A percentile compares a stretch with the other conserved stretches of the same genome.
These are phyloP conservation scores for Caligus rogercresseyi DNA, from an alignment of 1,140 invertebrate species.

Conservation along the genomic window DNA sequence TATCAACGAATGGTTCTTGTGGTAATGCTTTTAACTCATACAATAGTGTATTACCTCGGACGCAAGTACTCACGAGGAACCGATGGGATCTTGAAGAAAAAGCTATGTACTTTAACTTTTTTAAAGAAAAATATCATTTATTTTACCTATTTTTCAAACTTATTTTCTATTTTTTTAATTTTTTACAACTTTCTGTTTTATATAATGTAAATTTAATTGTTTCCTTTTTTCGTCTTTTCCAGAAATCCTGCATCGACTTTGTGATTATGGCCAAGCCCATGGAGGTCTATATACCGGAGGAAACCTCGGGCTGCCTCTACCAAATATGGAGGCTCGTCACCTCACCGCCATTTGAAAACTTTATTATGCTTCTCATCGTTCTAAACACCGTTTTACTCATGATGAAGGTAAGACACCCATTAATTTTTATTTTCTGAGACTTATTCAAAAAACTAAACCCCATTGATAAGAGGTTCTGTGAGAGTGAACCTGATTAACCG, in stretches of 20 bases:
- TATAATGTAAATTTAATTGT: too few relatives aligned
- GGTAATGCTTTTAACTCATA: too few relatives aligned
- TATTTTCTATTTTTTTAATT: too few relatives aligned
- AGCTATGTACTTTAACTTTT: too few relatives aligned
- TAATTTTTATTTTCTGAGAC: too few relatives aligned
- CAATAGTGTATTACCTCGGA: too few relatives aligned
- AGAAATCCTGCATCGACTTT: constrained; percentile 49
- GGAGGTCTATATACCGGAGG: constrained; percentile 40
- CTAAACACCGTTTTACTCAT: constrained; percentile 43
- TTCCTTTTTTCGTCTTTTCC: constrained; percentile 21
- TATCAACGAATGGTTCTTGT: too few relatives aligned
- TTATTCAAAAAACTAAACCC: not conserved
- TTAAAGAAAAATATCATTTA: too few relatives aligned
- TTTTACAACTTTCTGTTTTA: too few relatives aligned
- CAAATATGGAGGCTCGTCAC: constrained; percentile 43
- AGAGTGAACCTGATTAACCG: constrained; percentile 14
- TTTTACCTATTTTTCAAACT: too few relatives aligned
- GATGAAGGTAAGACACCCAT: constrained; percentile 34
- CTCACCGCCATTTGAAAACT: constrained; percentile 43
- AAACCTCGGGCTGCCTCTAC: constrained; percentile 2
- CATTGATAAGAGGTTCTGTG: constrained; percentile 23
- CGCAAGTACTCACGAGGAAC: too few relatives aligned
- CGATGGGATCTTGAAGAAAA: too few relatives aligned
- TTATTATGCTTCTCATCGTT: constrained; percentile 44
- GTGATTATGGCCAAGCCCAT: constrained; percentile 41